phyloP scores from a whole-genome alignment of 2,113 vertebrate genomes.

The Bagarius yarrelli region DNA sequence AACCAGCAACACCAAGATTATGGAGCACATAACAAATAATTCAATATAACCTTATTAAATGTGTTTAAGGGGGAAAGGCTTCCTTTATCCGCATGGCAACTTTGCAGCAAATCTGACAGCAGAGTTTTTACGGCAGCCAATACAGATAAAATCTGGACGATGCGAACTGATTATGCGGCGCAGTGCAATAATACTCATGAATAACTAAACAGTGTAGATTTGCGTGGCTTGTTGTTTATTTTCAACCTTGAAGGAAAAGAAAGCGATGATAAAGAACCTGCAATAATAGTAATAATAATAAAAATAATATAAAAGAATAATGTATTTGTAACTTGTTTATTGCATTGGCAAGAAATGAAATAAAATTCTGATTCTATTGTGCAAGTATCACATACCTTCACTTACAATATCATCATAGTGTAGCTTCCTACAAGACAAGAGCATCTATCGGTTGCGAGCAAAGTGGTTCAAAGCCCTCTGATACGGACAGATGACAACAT shows the following conservation, averaged over 20 bases:
- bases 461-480: slow-evolving; percentile 33
- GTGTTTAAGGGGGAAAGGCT: not conserved
- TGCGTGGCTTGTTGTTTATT: not conserved
- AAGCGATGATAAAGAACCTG: not conserved
- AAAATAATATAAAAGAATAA: not conserved
- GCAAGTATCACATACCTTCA: not conserved
- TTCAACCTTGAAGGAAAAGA: slow-evolving; percentile 2
- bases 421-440: not conserved
- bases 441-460: not conserved
- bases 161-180: slow-evolving; percentile 23
- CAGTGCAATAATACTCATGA: slow-evolving; percentile 28
- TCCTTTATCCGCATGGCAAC: not conserved
- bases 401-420: no score
- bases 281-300: not conserved
- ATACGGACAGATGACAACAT: slow-evolving; percentile 38
- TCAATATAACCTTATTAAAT: not conserved
- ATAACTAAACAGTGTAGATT: slow-evolving; percentile 35
- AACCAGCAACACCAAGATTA: not conserved
- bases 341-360: not conserved
- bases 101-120: not conserved
- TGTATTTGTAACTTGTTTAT: not conserved
- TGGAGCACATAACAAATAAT: not conserved
- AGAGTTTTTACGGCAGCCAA: not conserved
- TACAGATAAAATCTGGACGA: slow-evolving; percentile 26
- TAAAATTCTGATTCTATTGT: not conserved